Evolutionary conservation across 2,797 vertebrate genomes (phyloP).

Genomic region (Sarcoramphus papa): DNA sequence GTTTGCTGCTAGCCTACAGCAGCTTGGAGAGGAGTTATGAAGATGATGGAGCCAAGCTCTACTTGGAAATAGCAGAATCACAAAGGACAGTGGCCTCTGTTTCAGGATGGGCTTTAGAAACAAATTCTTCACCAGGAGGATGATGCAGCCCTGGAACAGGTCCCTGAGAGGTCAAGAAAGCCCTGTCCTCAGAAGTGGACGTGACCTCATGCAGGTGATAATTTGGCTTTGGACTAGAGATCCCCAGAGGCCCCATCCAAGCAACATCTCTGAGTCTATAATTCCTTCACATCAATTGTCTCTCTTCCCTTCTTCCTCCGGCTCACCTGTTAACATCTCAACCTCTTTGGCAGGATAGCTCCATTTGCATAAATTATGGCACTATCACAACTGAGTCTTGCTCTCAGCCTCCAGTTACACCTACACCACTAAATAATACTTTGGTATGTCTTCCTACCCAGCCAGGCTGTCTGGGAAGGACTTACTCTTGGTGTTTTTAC

Average conservation of each 20-base stretch:
- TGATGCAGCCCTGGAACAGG: neutral
- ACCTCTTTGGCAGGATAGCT: neutral
- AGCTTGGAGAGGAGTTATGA: neutral
- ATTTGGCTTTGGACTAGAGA: neutral
- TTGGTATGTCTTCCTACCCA: neutral
- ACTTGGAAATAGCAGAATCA: neutral
- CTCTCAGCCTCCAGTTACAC: neutral
- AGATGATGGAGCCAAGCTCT: neutral
- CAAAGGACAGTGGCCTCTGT: neutral
- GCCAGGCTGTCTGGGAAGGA: slow-evolving; percentile 25
- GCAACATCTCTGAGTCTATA: neutral
- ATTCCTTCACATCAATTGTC: neutral
- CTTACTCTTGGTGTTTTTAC: neutral
- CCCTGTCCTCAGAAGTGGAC: neutral
- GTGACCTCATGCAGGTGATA: too few relatives aligned
- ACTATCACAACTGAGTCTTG: neutral
- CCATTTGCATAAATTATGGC: neutral
- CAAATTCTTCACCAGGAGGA: neutral
- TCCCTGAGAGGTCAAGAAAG: neutral
- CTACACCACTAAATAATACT: neutral
- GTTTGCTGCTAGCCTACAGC: neutral
- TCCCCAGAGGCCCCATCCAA: neutral
- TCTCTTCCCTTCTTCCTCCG: neutral
- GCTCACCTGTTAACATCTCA: neutral
- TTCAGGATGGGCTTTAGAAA: neutral